Conservation (phyloP, 2,797 vertebrate species). For the Cichlasoma orientale region DNA sequence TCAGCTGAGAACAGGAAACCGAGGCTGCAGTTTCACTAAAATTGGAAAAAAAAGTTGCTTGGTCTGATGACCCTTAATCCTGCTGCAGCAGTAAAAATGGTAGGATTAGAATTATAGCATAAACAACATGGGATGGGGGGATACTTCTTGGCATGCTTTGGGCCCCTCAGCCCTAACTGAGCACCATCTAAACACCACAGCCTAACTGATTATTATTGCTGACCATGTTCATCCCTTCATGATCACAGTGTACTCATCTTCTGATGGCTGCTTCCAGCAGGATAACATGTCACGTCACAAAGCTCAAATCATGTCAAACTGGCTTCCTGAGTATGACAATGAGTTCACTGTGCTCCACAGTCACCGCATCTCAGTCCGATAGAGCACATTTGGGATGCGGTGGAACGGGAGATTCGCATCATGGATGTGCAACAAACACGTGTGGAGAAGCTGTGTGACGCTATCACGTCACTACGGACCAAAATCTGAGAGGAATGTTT, state of each 20-base stretch:
- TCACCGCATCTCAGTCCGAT: background rate
- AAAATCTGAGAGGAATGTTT: too few relatives aligned
- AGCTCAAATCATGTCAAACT: background rate
- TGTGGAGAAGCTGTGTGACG: too few relatives aligned
- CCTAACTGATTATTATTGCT: background rate
- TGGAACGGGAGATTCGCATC: background rate
- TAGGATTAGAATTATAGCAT: background rate
- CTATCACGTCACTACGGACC: too few relatives aligned
- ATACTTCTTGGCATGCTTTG: too few relatives aligned
- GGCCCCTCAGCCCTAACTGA: background rate
- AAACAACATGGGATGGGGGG: background rate
- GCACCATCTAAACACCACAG: background rate
- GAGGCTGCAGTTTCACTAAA: background rate
- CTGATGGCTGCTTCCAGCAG: background rate
- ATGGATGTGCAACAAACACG: background rate
- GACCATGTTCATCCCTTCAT: background rate
- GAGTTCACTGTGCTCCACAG: background rate
- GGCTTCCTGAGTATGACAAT: background rate
- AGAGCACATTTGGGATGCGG: too few relatives aligned
- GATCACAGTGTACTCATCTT: background rate
- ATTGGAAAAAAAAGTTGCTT: background rate
- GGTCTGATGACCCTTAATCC: background rate
- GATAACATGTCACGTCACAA: background rate
- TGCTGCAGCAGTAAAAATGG: background rate
- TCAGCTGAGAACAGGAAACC: background rate